Evolutionary conservation across 2,888 invertebrate species (phyloP).

Genomic region (Agriotes lineatus): DNA sequence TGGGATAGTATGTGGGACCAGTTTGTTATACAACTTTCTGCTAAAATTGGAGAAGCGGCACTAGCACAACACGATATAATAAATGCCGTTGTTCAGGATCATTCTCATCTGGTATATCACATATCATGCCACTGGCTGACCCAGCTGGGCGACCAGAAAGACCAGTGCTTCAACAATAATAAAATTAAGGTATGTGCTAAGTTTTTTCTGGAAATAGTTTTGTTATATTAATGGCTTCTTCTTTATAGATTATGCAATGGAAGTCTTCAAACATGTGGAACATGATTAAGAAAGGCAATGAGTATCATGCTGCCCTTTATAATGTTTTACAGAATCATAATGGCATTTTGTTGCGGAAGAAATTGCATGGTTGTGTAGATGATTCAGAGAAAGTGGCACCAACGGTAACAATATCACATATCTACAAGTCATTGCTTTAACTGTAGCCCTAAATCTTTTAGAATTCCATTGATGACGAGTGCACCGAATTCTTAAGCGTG

Average conservation of each 20-base stretch:
- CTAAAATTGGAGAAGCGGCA: neutral
- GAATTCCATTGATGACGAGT: conserved; percentile 57
- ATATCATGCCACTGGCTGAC: conserved; percentile 66
- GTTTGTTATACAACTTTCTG: neutral
- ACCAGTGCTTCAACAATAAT: neutral
- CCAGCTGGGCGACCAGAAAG: conserved; percentile 75
- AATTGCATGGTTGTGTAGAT: no score
- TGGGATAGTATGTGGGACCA: conserved; percentile 72
- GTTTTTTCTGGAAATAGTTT: no score
- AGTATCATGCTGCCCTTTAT: conserved; percentile 80
- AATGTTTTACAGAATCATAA: no score
- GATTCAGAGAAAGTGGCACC: no score
- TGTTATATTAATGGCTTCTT: neutral
- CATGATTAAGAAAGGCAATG: conserved; percentile 81
- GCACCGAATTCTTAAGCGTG: conserved; percentile 82
- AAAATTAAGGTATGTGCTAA: neutral
- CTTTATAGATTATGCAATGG: conserved; percentile 88
- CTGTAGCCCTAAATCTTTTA: no score
- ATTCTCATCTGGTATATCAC: conserved; percentile 75
- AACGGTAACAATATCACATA: no score
- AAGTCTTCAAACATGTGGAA: conserved; percentile 90
- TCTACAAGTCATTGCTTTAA: no score
- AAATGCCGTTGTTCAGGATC: conserved; percentile 73
- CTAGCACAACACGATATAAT: conserved; percentile 69
- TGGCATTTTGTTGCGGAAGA: no score